Evolutionary conservation across 2,113 vertebrate genomes (phyloP), one percentile per base, ranked within the genome.

Genomic region (Pelmatolapia mariae): DNA sequence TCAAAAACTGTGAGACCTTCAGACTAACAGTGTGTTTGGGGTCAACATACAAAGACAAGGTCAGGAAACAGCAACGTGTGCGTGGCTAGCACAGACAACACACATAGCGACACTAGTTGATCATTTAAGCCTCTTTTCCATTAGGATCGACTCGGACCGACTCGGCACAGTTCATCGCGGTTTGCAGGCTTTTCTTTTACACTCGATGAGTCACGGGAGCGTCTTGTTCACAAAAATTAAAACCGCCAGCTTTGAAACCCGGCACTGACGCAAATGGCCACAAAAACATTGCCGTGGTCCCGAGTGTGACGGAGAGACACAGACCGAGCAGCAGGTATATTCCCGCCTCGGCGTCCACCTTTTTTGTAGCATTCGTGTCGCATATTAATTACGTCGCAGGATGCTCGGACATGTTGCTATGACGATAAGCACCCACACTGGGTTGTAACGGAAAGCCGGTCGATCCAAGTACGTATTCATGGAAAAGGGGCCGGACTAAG

Each of bases 221-320:
- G 26, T 61, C 57, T 18, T 0, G 7, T 57, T 61, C 57, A 61
- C 3, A 31, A 3, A 61, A 61, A 57, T 26, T 1, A 6, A 33
- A 31, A 18, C 15, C 2, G 2, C 26, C 57, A 61, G 26, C 5
- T 52, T n/a, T 53, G 19, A 53, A 11, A 22, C 19, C 5, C n/a
- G 2, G 0, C 5, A 31, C 0, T 24, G 53, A 54, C 2, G 52
- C 1, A n/a, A 11, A 22, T 10, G 1, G 1, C 53, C 7, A 57
- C 57, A 59, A 18, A 18, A 1, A 18, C 57, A 61, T 29, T 0
- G 59, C 29, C 29, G 16, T 2, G 29, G 59, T 33, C 59, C 59
- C 0, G 2, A 63, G 59, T 4, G 5, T 33, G 29, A 63, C 16
- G 4, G 8, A 63, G 29, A 3, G 1, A 9, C n/a, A n/a, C 33